Evolutionary conservation across 2,797 vertebrate species (phyloP).

Genomic region (Falco biarmicus): DNA sequence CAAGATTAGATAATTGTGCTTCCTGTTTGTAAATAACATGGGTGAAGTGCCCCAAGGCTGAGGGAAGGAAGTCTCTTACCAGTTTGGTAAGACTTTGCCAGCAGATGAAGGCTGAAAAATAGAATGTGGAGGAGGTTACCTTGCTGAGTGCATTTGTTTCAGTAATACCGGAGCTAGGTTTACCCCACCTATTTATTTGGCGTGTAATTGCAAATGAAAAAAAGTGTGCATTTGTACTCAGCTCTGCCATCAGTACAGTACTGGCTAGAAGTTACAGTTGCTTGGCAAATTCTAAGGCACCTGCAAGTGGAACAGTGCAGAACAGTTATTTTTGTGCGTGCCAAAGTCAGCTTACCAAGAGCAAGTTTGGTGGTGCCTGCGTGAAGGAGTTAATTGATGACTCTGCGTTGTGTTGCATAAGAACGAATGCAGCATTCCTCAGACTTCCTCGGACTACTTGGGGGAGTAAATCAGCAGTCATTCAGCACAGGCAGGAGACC

Average conservation of each 20-base stretch:
- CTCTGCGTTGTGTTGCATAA: not conserved
- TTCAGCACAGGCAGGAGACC: not conserved
- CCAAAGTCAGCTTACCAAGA: not conserved
- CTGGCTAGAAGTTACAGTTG: not conserved
- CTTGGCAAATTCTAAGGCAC: not conserved
- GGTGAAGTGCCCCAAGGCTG: not conserved
- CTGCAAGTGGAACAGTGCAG: not conserved
- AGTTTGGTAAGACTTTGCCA: not conserved
- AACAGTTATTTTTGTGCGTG: not conserved
- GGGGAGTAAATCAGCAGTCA: not conserved
- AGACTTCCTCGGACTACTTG: not conserved
- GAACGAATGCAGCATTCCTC: not conserved
- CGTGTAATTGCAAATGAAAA: not conserved
- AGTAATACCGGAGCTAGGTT: not conserved
- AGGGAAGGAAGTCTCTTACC: not conserved
- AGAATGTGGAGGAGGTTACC: not conserved
- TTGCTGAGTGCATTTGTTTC: not conserved
- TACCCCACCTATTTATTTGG: not conserved
- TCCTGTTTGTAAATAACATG: not conserved
- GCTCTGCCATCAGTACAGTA: not conserved
- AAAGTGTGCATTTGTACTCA: not conserved
- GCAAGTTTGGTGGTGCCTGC: not conserved
- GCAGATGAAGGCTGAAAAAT: not conserved
- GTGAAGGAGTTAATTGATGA: not conserved
- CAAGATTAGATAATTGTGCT: not conserved